These are phyloP conservation scores for Spongilla lacustris DNA, from an alignment of 37 sponge, comb jelly and placozoan species.

Conservation along the genomic window DNA sequence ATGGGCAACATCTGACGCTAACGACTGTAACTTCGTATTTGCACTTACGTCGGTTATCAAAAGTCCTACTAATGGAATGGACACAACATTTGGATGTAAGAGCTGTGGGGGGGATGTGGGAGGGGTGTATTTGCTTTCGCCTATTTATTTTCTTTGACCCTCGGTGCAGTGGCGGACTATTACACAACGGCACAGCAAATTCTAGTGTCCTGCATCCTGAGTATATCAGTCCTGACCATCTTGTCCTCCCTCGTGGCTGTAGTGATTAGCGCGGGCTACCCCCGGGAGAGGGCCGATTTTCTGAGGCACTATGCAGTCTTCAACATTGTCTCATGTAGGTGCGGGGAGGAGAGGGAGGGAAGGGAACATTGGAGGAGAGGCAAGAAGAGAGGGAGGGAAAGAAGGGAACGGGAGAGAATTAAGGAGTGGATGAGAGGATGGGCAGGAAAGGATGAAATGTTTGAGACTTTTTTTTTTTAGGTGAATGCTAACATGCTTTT, in stretches of 20 bases:
- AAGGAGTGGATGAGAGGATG: too few species aligned
- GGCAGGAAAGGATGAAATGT: too few species aligned
- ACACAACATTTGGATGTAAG: not conserved
- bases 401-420: too few species aligned
- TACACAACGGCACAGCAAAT: slow-evolving; percentile 73
- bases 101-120: not conserved
- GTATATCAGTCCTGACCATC: slow-evolving; percentile 57
- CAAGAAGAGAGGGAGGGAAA: not conserved
- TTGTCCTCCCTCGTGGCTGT: slow-evolving; percentile 65
- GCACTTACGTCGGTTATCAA: slow-evolving; percentile 46
- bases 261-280: slow-evolving; percentile 76
- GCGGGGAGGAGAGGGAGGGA: not conserved
- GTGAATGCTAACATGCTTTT: not conserved
- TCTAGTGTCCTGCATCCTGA: slow-evolving; percentile 73
- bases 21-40: slow-evolving; percentile 38
- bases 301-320: slow-evolving; percentile 82
- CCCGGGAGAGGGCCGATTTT: slow-evolving; percentile 81
- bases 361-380: not conserved
- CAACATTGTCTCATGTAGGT: slow-evolving; percentile 84
- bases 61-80: too few species aligned
- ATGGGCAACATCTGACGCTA: slow-evolving; percentile 55
- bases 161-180: slow-evolving; percentile 59
- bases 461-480: not conserved
- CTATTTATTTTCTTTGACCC: not conserved
- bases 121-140: not conserved